A percentile compares a stretch with the other conserved stretches of the same genome.
Evolutionary conservation across 2,888 invertebrate genomes (phyloP).

Genomic region (Odontomyia ornata): DNA sequence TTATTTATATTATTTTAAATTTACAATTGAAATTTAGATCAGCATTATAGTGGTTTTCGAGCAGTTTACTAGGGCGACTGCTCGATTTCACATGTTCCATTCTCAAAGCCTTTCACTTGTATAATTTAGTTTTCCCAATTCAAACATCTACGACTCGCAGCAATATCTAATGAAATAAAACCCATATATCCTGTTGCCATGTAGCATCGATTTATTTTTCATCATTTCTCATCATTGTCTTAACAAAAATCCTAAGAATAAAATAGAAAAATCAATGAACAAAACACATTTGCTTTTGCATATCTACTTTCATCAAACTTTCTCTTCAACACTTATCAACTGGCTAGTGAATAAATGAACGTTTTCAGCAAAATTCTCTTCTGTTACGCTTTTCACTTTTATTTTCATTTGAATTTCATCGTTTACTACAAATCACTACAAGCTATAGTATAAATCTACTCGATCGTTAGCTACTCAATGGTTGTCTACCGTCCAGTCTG

Average conservation of each 20-base stretch:
- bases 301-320: background rate
- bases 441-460: conserved; percentile 49
- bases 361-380: background rate
- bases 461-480: conserved; percentile 45
- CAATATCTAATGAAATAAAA: too few relatives aligned
- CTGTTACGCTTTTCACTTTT: background rate
- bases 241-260: background rate
- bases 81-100: too few relatives aligned
- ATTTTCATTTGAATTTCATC: conserved; percentile 44
- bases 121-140: too few relatives aligned
- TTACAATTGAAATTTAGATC: too few relatives aligned
- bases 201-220: conserved; percentile 34
- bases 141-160: too few relatives aligned
- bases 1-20: too few relatives aligned
- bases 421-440: conserved; percentile 46
- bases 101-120: too few relatives aligned
- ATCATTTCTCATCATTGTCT: conserved; percentile 17
- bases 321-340: background rate
- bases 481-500: conserved; percentile 20
- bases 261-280: conserved; percentile 6
- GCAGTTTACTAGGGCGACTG: too few relatives aligned
- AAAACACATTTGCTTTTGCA: background rate
- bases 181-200: background rate
- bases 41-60: too few relatives aligned
- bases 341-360: background rate